Percentiles rank a stretch among this genome's conserved stretches.
Evolutionary conservation across 2,888 invertebrate species (phyloP).

Genomic region (Leptogaster cylindrica): DNA sequence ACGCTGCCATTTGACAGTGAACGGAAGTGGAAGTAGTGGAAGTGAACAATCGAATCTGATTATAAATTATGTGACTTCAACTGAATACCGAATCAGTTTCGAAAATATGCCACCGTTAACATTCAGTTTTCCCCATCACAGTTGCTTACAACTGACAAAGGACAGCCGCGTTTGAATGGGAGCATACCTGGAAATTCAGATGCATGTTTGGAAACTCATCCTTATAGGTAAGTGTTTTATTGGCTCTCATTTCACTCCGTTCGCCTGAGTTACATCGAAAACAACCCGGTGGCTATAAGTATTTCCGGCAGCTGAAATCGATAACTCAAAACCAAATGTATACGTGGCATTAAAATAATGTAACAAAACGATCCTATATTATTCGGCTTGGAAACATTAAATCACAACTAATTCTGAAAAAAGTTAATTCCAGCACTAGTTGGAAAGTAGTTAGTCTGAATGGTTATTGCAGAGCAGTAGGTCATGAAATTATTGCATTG

Average conservation of each 20-base stretch:
- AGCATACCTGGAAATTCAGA: conserved; percentile 52
- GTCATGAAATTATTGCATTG: too few species aligned
- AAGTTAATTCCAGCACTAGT: too few species aligned
- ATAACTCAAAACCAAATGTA: too few species aligned
- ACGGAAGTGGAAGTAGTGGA: conserved; percentile 6
- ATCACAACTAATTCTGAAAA: too few species aligned
- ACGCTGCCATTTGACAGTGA: conserved; percentile 3
- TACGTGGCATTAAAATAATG: too few species aligned
- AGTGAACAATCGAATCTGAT: conserved; percentile 14
- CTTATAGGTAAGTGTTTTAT: conserved; percentile 51
- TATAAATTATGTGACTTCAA: conserved; percentile 20
- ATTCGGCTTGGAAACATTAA: too few species aligned
- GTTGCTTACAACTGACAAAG: conserved; percentile 4
- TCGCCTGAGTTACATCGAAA: not conserved
- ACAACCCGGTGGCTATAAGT: too few species aligned
- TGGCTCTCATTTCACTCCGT: not conserved
- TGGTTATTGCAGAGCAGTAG: too few species aligned
- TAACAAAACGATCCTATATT: too few species aligned
- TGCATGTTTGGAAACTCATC: conserved; percentile 53
- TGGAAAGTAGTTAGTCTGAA: too few species aligned
- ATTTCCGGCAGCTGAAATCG: too few species aligned
- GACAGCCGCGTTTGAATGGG: conserved; percentile 52
- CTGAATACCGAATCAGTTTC: conserved; percentile 10
- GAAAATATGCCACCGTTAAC: not conserved
- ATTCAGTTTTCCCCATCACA: not conserved